A percentile compares a stretch with the other conserved stretches of the same genome.
phyloP scores from a whole-genome alignment of 2,113 vertebrate species.

The Geococcyx californianus region DNA sequence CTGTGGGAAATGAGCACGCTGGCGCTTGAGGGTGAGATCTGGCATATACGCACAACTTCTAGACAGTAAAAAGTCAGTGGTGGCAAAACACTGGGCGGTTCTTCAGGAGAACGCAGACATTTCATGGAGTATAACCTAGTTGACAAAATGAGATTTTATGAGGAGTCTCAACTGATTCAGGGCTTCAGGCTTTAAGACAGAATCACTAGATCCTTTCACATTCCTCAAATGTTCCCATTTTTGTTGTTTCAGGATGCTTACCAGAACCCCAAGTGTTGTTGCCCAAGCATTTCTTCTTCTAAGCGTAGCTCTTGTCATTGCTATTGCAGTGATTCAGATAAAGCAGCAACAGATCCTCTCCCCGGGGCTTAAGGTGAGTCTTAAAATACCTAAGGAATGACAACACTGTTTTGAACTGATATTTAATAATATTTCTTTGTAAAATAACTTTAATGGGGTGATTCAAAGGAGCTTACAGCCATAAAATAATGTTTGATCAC shows the following conservation, averaged over 20 bases:
- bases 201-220: neutral
- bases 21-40: neutral
- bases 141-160: neutral
- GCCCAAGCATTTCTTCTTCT: slow-evolving; percentile 80
- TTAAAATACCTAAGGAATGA: neutral
- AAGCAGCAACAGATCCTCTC: slow-evolving; percentile 74
- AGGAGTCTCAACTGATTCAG: neutral
- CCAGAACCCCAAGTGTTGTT: slow-evolving; percentile 74
- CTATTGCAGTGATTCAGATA: slow-evolving; percentile 86
- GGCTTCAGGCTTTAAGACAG: neutral
- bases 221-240: neutral
- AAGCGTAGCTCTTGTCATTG: slow-evolving; percentile 84
- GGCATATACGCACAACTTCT: neutral
- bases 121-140: neutral
- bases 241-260: slow-evolving; percentile 67
- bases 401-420: neutral
- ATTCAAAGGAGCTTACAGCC: neutral
- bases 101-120: neutral
- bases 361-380: slow-evolving; percentile 82
- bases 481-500: neutral
- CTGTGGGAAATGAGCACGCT: neutral
- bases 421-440: neutral
- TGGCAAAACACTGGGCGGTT: neutral
- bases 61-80: neutral
- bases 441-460: neutral